Base-by-base conservation (phyloP, 2,888 invertebrate species). In the Euplexia lucipara region DNA sequence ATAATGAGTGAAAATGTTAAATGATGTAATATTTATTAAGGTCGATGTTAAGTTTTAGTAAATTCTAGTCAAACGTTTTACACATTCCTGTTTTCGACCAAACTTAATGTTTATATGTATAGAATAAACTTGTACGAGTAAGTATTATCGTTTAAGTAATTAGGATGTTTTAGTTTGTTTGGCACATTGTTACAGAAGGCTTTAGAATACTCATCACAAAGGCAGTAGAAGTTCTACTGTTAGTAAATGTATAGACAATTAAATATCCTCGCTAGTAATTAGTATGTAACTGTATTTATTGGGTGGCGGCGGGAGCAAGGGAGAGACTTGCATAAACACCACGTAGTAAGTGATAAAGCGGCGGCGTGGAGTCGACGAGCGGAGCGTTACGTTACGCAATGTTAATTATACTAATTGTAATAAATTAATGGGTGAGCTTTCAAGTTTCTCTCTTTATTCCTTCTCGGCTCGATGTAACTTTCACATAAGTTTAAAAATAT, bases 51-150 rank as follows among this genome's bases (percentile, higher is more conserved):
- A 91, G 95, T 95, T 95, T 92, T 95, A 93, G 91, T 91, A 95
- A 95, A 95, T 94, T 95, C 95, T 95, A 95, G 95, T 95, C 95
- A 95, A 87, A 90, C 92, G 94, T 95, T 95, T 92, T 92, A 93
- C 88, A 94, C 95, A 95, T 95, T 95, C 95, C 95, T 95, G 94
- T 95, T 95, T 91, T 91, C 92, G 94, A 95, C 93, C 94, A 94
- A 95, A 94, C 94, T 88, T 90, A 86, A 86, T 88, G 83, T 88
- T 83, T 86, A 89, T 86, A 85, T 87, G 84, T 88, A 87, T 88
- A 84, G 57, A 60, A 60, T 75, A 62, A 72, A 70, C 60, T 72
- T 48, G 64, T 70, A 14, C 58, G 56, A 49, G 63, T 82, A 79
- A 78, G 75, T 72, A 71, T 76, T 76, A 70, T 61, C n/a, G 61